phyloP scores from a whole-genome alignment of 92 coral and sea anemone species.

The Diadumene lineata region DNA sequence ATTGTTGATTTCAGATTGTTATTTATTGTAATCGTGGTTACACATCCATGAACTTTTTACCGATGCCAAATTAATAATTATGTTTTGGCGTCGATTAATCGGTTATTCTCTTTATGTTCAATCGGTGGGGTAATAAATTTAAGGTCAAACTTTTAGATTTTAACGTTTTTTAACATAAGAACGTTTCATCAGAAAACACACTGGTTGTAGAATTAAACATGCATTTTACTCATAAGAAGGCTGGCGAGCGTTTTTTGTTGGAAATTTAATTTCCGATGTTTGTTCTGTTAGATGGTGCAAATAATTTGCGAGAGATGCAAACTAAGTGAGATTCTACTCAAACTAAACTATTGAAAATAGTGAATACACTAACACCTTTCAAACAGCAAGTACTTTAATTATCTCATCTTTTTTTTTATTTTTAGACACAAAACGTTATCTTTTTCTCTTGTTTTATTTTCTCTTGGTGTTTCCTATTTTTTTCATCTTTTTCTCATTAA shows the following conservation, averaged over 20 bases:
- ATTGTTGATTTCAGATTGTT: background rate
- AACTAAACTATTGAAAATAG: background rate
- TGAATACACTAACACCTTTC: background rate
- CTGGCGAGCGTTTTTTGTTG: conserved; percentile 8
- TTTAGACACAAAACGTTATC: background rate
- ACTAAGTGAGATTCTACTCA: background rate
- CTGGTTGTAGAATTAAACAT: conserved; percentile 10
- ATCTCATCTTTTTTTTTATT: background rate
- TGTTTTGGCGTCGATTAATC: conserved; percentile 4
- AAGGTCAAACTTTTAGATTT: background rate
- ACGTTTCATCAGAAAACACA: conserved; percentile 7
- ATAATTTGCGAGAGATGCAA: background rate
- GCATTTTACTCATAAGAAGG: conserved; percentile 18
- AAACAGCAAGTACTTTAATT: background rate
- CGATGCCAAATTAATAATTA: background rate
- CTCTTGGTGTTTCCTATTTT: background rate
- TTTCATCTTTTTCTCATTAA: background rate
- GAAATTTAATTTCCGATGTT: conserved; percentile 24
- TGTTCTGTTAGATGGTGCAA: conserved; percentile 7
- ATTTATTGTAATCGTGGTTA: conserved; percentile 6
- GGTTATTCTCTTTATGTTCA: background rate
- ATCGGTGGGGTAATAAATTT: background rate
- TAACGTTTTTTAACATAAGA: background rate
- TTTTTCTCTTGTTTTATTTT: background rate
- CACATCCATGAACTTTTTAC: background rate